A percentile compares a stretch with the other conserved stretches of the same genome.
Conservation (phyloP, 2,888 invertebrate species). For the Volucella inflata region DNA sequence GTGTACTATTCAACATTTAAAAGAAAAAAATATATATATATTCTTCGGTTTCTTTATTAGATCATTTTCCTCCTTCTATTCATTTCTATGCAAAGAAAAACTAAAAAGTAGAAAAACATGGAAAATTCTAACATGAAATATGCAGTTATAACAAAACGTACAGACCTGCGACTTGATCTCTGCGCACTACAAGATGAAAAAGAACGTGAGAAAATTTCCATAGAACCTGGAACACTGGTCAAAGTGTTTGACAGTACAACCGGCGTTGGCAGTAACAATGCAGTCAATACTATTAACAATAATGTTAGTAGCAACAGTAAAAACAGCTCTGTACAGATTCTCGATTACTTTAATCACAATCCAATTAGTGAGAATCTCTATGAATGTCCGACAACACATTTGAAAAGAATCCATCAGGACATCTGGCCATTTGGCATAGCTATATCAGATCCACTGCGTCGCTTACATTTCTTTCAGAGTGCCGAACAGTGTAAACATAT, state of each 20-base stretch:
- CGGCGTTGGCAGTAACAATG: slow-evolving; percentile 47
- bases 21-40: slow-evolving; percentile 22
- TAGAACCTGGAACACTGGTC: slow-evolving; percentile 78
- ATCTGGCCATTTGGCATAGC: slow-evolving; percentile 85
- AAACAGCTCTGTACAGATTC: slow-evolving; percentile 78
- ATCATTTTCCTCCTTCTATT: slow-evolving; percentile 56
- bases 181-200: slow-evolving; percentile 67
- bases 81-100: slow-evolving; percentile 45
- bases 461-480: slow-evolving; percentile 84
- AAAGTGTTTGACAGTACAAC: slow-evolving; percentile 76
- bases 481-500: slow-evolving; percentile 84
- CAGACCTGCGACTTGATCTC: slow-evolving; percentile 66
- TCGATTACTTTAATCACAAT: slow-evolving; percentile 78
- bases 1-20: slow-evolving; percentile 26
- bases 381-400: slow-evolving; percentile 78
- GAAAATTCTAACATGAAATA: slow-evolving; percentile 68
- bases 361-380: slow-evolving; percentile 79
- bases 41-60: slow-evolving; percentile 44
- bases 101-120: slow-evolving; percentile 53
- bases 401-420: slow-evolving; percentile 78
- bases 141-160: slow-evolving; percentile 69
- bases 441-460: slow-evolving; percentile 84
- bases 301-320: slow-evolving; percentile 70
- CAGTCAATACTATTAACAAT: slow-evolving; percentile 56
- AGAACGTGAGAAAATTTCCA: slow-evolving; percentile 64